Conservation (phyloP, 2,888 invertebrate species). For the Epinotia ramella region DNA sequence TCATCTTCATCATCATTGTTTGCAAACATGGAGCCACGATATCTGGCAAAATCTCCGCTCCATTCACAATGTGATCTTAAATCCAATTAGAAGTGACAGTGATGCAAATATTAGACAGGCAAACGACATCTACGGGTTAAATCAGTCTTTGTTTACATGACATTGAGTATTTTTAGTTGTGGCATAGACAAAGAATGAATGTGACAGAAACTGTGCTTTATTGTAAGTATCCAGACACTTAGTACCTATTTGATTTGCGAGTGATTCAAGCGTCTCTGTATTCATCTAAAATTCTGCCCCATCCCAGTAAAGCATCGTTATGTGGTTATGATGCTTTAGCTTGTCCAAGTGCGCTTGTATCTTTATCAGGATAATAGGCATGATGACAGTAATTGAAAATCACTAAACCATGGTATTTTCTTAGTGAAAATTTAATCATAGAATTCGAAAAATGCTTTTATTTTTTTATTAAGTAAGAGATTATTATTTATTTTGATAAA, state of each 20-base stretch:
- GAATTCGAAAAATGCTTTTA: too few relatives aligned
- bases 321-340: not conserved
- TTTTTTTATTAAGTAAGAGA: too few relatives aligned
- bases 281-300: not conserved
- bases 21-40: slow-evolving; percentile 24
- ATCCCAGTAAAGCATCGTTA: not conserved
- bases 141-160: slow-evolving; percentile 27
- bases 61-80: slow-evolving; percentile 33
- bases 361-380: too few relatives aligned
- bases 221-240: not conserved
- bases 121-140: slow-evolving; percentile 19
- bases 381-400: too few relatives aligned
- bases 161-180: slow-evolving; percentile 22
- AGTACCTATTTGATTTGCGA: not conserved
- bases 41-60: slow-evolving; percentile 22
- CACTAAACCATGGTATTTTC: too few relatives aligned
- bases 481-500: too few relatives aligned
- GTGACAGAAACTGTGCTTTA: slow-evolving; percentile 10
- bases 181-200: slow-evolving; percentile 6
- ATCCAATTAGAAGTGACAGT: slow-evolving; percentile 28
- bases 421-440: too few relatives aligned
- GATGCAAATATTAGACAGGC: slow-evolving; percentile 31
- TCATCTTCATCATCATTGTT: slow-evolving; percentile 33
- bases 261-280: not conserved
- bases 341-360: not conserved